These are phyloP conservation scores for Trichosurus vulpecula DNA, from an alignment of 2,797 vertebrate genomes.

Conservation along the genomic window DNA sequence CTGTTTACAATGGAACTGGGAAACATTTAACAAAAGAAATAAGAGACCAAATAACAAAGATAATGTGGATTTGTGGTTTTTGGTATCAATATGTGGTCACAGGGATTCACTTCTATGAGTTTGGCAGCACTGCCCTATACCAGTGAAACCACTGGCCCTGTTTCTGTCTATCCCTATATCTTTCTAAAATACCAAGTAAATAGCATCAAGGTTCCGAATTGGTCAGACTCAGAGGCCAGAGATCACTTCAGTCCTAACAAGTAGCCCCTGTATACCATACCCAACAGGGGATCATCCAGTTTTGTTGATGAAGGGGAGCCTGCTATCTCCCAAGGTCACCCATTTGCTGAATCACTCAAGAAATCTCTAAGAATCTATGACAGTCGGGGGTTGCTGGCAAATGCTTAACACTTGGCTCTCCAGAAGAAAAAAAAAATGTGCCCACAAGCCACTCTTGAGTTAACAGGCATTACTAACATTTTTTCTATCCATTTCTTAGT, in stretches of 20 bases:
- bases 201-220: background rate
- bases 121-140: background rate
- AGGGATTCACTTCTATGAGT: background rate
- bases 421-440: background rate
- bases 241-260: background rate
- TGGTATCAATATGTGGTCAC: background rate
- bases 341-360: background rate
- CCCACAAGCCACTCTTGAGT: background rate
- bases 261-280: accelerated
- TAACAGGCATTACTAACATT: background rate
- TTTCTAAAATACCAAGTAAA: background rate
- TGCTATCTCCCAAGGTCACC: background rate
- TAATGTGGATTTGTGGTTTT: background rate
- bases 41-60: background rate
- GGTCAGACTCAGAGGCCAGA: background rate
- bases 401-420: background rate
- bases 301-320: background rate
- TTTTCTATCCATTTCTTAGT: background rate
- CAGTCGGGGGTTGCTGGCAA: background rate
- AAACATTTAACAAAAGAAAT: background rate
- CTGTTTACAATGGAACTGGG: background rate
- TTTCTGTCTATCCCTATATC: background rate
- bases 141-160: background rate
- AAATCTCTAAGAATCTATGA: background rate
- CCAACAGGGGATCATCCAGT: background rate